phyloP scores from a whole-genome alignment of 2,113 vertebrate genomes.

The Ia io region DNA sequence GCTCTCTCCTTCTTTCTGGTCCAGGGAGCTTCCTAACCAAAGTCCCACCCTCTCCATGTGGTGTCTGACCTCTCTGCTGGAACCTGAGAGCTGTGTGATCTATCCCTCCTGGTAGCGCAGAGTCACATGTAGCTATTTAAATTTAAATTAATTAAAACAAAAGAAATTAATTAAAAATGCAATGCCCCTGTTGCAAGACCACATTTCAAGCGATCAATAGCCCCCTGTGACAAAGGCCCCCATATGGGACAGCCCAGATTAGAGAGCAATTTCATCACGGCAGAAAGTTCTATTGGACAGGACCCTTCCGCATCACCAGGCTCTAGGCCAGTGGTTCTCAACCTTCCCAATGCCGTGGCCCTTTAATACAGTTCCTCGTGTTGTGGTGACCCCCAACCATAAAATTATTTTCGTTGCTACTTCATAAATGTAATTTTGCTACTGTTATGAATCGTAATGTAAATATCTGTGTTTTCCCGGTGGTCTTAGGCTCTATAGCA shows the following conservation, averaged over 20 bases:
- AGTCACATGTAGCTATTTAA: background rate
- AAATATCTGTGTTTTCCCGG: too few species aligned
- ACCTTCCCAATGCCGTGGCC: too few species aligned
- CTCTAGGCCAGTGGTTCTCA: too few species aligned
- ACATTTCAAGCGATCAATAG: background rate
- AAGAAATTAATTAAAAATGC: background rate
- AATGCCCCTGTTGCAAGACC: background rate
- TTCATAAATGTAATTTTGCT: too few species aligned
- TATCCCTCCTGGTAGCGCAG: background rate
- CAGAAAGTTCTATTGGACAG: background rate
- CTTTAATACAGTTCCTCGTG: too few species aligned
- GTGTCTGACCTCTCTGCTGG: background rate
- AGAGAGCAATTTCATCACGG: background rate
- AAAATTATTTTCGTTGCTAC: too few species aligned
- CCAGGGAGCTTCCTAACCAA: background rate
- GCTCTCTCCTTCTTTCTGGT: background rate
- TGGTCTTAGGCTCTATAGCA: too few species aligned
- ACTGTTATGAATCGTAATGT: too few species aligned
- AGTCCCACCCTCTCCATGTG: background rate
- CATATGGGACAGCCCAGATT: background rate
- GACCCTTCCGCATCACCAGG: background rate
- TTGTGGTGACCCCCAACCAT: too few species aligned
- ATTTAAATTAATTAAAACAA: background rate
- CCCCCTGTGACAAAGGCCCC: background rate
- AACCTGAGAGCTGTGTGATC: background rate